Evolutionary conservation across 2,888 invertebrate genomes (phyloP), one percentile per base, ranked within the genome.

Genomic region (Griposia aprilina): DNA sequence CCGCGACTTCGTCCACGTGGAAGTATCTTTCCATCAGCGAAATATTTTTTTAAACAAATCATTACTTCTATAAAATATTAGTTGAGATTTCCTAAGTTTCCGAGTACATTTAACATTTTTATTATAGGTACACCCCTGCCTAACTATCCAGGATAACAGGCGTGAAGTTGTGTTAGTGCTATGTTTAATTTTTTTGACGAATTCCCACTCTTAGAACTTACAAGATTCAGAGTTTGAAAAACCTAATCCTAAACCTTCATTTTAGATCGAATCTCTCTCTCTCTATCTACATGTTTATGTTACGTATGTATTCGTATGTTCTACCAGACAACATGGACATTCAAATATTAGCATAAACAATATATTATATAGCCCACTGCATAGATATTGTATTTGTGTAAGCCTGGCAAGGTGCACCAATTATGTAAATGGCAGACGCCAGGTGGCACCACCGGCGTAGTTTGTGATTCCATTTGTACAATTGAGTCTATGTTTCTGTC

Each of bases 401-500:
- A 74, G 74, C 70, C 65, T 74, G 48, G 55, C 77, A n/a, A 87
- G 86, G 87, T 88, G 84, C 78, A 82, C 68, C 85, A 89, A 87
- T 88, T 87, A 89, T 89, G 89, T 73, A 86, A 87, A 88, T 89
- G 68, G 63, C n/a, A 10, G 63, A 23, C 74, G 74, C 17, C 74
- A 80, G 82, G 78, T 80, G 87, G 79, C 76, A 59, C 73, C 63
- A 71, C 84, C 13, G 36, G 63, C 69, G 76, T 67, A 84, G 84
- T 86, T 85, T 81, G 86, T 74, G 83, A 86, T 85, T 84, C 85
- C 81, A 86, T 83, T 85, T 87, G 74, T 85, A 66, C 73, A 68
- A 83, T 87, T 89, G 84, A 80, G 83, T 83, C 60, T 65, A 74
- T 80, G 80, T 83, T 75, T 72, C 70, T 82, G 41, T 72, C 30